Evolutionary conservation across 2,113 vertebrate species (phyloP).

Genomic region (Plecotus auritus): DNA sequence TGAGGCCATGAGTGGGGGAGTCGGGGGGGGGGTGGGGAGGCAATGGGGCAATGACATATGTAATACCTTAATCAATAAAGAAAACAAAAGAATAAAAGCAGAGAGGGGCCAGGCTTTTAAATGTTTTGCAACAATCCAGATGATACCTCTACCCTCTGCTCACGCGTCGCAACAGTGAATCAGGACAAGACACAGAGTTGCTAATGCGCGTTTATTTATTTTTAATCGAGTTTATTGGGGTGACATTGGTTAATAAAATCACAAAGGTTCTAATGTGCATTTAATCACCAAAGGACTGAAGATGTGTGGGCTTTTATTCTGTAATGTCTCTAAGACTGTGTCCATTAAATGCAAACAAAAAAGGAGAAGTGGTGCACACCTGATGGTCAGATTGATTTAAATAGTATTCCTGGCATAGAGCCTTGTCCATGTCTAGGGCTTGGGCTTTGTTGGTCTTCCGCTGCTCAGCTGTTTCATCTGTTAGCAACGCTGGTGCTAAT

Average conservation of each 20-base stretch:
- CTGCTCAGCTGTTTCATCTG: constrained; percentile 98
- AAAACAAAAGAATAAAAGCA: constrained; percentile 80
- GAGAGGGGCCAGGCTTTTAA: constrained; percentile 81
- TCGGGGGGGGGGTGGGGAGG: too few relatives aligned
- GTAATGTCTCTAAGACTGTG: constrained; percentile 91
- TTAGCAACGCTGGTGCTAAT: constrained; percentile 76
- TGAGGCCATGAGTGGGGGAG: too few relatives aligned
- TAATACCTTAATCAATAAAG: too few relatives aligned
- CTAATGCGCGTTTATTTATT: constrained; percentile 87
- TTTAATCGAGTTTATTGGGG: too few relatives aligned
- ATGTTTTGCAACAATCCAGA: constrained; percentile 86
- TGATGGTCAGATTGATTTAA: constrained; percentile 86
- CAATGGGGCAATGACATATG: too few relatives aligned
- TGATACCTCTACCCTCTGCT: constrained; percentile 90
- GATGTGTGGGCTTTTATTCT: constrained; percentile 89
- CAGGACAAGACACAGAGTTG: constrained; percentile 90
- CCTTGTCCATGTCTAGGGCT: constrained; percentile 99
- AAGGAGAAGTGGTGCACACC: constrained; percentile 89
- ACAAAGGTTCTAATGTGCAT: constrained; percentile 85
- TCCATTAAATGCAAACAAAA: constrained; percentile 96
- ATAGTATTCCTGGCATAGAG: constrained; percentile 96
- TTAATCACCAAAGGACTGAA: constrained; percentile 94
- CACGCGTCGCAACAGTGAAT: constrained; percentile 93
- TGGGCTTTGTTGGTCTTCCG: constrained; percentile 98
- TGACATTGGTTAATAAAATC: too few relatives aligned